Percentiles rank a stretch among this genome's conserved stretches.
These are phyloP conservation scores for Catocala fraxini DNA, from an alignment of 2,888 invertebrate genomes.

Conservation along the genomic window DNA sequence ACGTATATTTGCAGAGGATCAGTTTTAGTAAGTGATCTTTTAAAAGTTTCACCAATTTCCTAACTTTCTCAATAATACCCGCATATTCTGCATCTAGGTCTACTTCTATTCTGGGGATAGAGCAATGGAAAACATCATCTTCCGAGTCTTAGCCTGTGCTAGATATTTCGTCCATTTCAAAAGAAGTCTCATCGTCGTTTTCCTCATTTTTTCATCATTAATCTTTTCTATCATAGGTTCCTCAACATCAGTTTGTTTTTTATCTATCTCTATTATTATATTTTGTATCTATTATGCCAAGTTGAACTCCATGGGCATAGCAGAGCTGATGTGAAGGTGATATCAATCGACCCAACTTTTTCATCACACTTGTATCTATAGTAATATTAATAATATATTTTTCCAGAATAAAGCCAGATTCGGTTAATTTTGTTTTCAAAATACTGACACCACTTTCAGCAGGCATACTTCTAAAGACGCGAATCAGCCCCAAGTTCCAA, in stretches of 20 bases:
- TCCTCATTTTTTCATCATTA: no score
- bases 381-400: constrained; percentile 50
- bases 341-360: constrained; percentile 48
- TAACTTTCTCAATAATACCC: constrained; percentile 30
- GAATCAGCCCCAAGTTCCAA: constrained; percentile 39
- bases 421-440: constrained; percentile 29
- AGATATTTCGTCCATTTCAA: not conserved
- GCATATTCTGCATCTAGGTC: constrained; percentile 4
- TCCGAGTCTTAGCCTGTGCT: constrained; percentile 7
- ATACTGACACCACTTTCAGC: constrained; percentile 36
- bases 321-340: constrained; percentile 47
- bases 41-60: constrained; percentile 31
- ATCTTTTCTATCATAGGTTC: no score
- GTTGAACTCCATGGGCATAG: constrained; percentile 40
- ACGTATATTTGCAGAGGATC: constrained; percentile 3
- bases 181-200: not conserved
- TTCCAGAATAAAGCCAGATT: constrained; percentile 46
- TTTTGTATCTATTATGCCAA: constrained; percentile 41
- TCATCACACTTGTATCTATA: constrained; percentile 54
- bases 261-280: no score
- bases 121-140: constrained; percentile 10
- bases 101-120: constrained; percentile 2
- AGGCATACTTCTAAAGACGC: constrained; percentile 47
- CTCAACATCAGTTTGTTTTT: constrained; percentile 21
- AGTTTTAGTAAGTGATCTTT: constrained; percentile 18